A percentile compares a stretch with the other conserved stretches of the same genome.
Evolutionary conservation across 2,797 vertebrate genomes (phyloP).

Genomic region (Dendrocincla tyrannina): DNA sequence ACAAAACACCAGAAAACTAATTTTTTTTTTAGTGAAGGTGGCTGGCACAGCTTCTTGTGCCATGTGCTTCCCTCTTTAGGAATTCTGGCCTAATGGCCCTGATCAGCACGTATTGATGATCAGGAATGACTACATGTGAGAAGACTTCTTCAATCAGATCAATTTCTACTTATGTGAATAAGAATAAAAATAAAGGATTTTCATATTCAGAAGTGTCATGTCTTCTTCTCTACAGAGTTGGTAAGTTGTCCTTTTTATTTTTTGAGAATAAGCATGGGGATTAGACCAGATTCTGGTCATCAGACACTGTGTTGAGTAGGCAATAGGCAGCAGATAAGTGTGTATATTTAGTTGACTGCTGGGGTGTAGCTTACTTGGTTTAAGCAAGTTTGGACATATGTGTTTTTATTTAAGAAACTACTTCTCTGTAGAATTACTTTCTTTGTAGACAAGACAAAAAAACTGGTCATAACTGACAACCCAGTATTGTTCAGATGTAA

Average conservation of each 20-base stretch:
- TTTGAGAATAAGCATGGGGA: background rate
- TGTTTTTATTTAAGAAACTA: background rate
- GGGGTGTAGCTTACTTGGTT: background rate
- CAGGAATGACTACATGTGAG: background rate
- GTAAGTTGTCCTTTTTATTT: background rate
- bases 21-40: background rate
- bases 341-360: background rate
- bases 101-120: background rate
- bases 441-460: background rate
- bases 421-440: background rate
- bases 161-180: background rate
- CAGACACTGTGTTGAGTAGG: background rate
- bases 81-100: background rate
- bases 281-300: background rate
- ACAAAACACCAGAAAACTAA: fast-evolving
- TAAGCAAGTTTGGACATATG: background rate
- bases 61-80: background rate
- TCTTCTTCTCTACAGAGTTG: background rate
- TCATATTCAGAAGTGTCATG: background rate
- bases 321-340: background rate
- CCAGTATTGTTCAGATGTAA: background rate
- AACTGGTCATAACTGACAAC: background rate
- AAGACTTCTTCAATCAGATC: background rate
- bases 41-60: background rate
- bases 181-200: background rate